Conservation (phyloP, 2,797 vertebrate species). For the Apogon talboti region DNA sequence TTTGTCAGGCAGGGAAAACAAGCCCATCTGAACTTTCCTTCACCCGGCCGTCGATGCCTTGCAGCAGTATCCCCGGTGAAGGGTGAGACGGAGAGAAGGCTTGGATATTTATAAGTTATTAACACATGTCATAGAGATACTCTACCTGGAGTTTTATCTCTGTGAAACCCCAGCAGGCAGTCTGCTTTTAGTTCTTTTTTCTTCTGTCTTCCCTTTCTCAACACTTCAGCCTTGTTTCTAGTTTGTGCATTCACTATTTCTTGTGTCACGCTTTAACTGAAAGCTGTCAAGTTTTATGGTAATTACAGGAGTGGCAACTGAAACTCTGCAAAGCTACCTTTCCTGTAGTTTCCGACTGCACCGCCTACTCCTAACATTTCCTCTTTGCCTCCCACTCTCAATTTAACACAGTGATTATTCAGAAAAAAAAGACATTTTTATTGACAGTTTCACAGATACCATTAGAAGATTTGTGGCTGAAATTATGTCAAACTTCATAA, state of each 20-base stretch:
- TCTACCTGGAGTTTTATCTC: conserved; percentile 5
- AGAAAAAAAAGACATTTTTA: too few species aligned
- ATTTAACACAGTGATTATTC: background rate
- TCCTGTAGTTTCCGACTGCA: conserved; percentile 18
- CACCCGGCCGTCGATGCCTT: conserved; percentile 76
- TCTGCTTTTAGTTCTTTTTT: background rate
- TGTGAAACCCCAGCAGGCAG: background rate
- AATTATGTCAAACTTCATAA: too few species aligned
- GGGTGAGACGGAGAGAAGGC: conserved; percentile 15
- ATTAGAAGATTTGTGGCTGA: too few species aligned
- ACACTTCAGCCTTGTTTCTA: background rate
- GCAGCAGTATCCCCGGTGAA: conserved; percentile 50
- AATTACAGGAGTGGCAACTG: conserved; percentile 49
- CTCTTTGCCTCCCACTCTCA: too few species aligned
- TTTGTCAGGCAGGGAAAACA: conserved; percentile 54
- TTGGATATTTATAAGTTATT: conserved; percentile 60
- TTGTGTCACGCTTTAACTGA: conserved; percentile 55
- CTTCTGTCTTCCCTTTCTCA: background rate
- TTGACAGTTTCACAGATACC: too few species aligned
- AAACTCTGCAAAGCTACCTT: conserved; percentile 31
- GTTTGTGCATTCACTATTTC: conserved; percentile 8
- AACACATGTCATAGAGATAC: conserved; percentile 51
- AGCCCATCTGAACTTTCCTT: conserved; percentile 78
- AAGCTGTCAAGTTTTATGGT: conserved; percentile 41
- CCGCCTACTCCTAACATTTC: background rate